Evolutionary conservation across 1,140 invertebrate species (phyloP).

Genomic region (Schmidtea mediterranea): DNA sequence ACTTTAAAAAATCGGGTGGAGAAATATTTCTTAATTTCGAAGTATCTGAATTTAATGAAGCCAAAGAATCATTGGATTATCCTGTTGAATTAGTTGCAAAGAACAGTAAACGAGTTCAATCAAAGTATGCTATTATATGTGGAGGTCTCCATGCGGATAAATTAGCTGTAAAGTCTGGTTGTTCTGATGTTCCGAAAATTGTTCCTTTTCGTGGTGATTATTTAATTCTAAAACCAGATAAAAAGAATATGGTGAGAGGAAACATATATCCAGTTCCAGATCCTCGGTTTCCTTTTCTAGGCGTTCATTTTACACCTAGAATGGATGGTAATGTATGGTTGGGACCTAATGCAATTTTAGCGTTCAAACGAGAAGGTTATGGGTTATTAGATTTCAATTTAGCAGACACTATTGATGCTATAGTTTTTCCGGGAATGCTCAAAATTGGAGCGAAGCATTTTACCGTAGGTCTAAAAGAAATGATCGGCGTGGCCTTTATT

Average conservation of each 20-base stretch:
- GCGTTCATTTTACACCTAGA: conserved; percentile 89
- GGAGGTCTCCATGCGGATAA: conserved; percentile 71
- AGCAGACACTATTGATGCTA: conserved; percentile 32
- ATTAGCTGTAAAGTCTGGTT: conserved; percentile 59
- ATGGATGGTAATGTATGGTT: conserved; percentile 77
- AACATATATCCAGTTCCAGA: conserved; percentile 93
- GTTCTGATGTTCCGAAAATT: conserved; percentile 53
- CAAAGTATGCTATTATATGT: conserved; percentile 64
- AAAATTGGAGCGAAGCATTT: conserved; percentile 54
- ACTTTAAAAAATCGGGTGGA: conserved; percentile 53
- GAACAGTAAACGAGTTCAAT: conserved; percentile 13
- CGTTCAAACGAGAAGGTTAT: conserved; percentile 75
- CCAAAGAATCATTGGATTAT: not conserved
- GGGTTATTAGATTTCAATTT: conserved; percentile 45
- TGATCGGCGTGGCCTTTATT: conserved; percentile 48
- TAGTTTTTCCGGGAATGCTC: conserved; percentile 37
- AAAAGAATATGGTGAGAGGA: conserved; percentile 49
- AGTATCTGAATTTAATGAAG: conserved; percentile 15
- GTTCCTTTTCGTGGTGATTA: conserved; percentile 92
- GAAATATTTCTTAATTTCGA: conserved; percentile 48
- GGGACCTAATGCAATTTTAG: conserved; percentile 84
- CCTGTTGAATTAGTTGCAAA: not conserved
- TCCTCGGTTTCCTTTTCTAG: conserved; percentile 75
- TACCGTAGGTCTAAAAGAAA: conserved; percentile 49
- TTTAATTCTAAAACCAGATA: conserved; percentile 48